Evolutionary conservation across 2,113 vertebrate species (phyloP).

Genomic region (Synchiropus splendidus): DNA sequence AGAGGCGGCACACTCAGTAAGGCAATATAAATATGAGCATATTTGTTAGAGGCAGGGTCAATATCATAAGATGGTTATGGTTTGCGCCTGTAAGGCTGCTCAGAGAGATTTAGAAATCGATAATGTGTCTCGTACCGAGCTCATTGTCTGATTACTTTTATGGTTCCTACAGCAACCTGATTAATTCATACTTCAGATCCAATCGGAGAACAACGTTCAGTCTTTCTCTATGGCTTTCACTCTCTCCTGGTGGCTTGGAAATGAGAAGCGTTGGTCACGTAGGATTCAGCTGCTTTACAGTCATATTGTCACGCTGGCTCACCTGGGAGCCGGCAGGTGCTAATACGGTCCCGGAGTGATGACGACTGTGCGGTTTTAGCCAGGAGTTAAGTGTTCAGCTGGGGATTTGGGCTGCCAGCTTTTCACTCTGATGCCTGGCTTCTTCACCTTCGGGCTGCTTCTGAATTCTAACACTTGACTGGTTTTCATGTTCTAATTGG

Average conservation of each 20-base stretch:
- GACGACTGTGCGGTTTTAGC: conserved; percentile 7
- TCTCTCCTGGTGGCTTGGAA: not conserved
- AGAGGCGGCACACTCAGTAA: conserved; percentile 38
- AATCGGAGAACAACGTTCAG: conserved; percentile 2
- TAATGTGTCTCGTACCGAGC: conserved; percentile 35
- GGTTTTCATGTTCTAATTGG: too few species aligned
- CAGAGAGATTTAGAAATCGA: conserved; percentile 54
- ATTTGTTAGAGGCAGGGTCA: conserved; percentile 57
- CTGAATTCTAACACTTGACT: too few species aligned
- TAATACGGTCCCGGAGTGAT: not conserved
- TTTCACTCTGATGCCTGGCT: conserved; percentile 4
- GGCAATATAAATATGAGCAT: conserved; percentile 60
- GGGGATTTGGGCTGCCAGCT: conserved; percentile 9
- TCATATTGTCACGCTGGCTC: conserved; percentile 11
- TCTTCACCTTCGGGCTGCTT: conserved; percentile 3
- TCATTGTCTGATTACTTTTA: conserved; percentile 50
- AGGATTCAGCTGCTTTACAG: conserved; percentile 5
- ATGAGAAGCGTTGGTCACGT: not conserved
- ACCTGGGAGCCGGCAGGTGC: conserved; percentile 13
- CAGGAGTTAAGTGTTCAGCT: conserved; percentile 17
- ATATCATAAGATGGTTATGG: conserved; percentile 51
- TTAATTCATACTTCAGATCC: conserved; percentile 31
- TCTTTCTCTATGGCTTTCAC: conserved; percentile 2
- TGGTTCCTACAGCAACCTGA: conserved; percentile 43
- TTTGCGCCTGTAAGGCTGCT: conserved; percentile 48